Evolutionary conservation across 2,888 invertebrate genomes (phyloP).

Genomic region (Polymixis flavicincta): DNA sequence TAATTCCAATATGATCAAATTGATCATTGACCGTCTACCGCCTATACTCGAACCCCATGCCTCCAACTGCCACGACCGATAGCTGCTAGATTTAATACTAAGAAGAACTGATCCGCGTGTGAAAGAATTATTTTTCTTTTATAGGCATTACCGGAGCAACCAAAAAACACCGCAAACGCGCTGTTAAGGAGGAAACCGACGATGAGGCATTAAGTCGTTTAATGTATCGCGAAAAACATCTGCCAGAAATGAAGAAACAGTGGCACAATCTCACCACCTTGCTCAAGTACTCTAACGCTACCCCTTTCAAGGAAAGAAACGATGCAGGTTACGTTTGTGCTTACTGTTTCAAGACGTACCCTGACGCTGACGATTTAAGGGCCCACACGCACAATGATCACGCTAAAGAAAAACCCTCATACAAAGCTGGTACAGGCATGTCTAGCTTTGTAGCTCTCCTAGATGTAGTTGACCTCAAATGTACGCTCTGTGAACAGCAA

Average conservation of each 20-base stretch:
- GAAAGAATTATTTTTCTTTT: slow-evolving; percentile 88
- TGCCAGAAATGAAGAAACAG: slow-evolving; percentile 85
- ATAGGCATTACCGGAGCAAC: slow-evolving; percentile 85
- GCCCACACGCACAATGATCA: slow-evolving; percentile 82
- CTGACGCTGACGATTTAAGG: slow-evolving; percentile 78
- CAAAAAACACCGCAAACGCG: slow-evolving; percentile 81
- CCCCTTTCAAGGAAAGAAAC: slow-evolving; percentile 86
- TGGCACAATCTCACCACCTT: slow-evolving; percentile 86
- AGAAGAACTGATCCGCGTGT: slow-evolving; percentile 76
- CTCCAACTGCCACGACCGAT: slow-evolving; percentile 14
- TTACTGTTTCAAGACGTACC: slow-evolving; percentile 85
- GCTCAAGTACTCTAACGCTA: slow-evolving; percentile 84
- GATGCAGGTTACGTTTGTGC: slow-evolving; percentile 87
- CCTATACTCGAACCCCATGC: slow-evolving; percentile 12
- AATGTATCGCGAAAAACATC: slow-evolving; percentile 77
- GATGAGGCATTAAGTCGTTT: slow-evolving; percentile 72
- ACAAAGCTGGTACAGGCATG: slow-evolving; percentile 83
- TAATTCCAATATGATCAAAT: not conserved
- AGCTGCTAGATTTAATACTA: slow-evolving; percentile 62
- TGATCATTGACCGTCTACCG: not conserved
- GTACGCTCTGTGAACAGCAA: slow-evolving; percentile 79
- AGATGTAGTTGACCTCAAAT: slow-evolving; percentile 85
- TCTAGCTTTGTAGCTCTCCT: slow-evolving; percentile 85
- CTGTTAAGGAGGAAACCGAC: slow-evolving; percentile 78
- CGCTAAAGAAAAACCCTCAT: slow-evolving; percentile 81